A percentile compares a stretch with the other conserved stretches of the same genome.
phyloP scores from a whole-genome alignment of 2,888 invertebrate genomes.

The Nematopogon swammerdamellus region DNA sequence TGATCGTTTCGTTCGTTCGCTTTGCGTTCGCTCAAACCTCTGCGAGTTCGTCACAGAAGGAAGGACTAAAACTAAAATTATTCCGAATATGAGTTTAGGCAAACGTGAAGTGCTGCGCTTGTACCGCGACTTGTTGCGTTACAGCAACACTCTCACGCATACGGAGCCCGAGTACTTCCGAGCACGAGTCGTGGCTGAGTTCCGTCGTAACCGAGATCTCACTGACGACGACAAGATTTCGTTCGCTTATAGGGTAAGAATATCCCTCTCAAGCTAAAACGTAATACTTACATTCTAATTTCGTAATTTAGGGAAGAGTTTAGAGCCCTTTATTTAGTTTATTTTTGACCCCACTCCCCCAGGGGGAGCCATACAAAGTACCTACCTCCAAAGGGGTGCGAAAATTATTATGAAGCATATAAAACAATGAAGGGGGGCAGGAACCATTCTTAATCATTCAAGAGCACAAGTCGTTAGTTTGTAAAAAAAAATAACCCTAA shows the following conservation, averaged over 20 bases:
- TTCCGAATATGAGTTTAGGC: constrained; percentile 21
- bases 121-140: constrained; percentile 76
- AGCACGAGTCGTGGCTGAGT: constrained; percentile 67
- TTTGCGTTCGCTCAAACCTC: too few species aligned
- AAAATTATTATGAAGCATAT: too few species aligned
- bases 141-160: constrained; percentile 70
- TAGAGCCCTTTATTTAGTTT: too few species aligned
- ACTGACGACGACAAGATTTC: constrained; percentile 26
- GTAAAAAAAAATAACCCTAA: too few species aligned
- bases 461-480: too few species aligned
- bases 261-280: constrained; percentile 4
- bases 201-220: constrained; percentile 63
- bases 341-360: too few species aligned
- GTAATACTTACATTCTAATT: constrained; percentile 5
- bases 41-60: too few species aligned
- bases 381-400: background rate
- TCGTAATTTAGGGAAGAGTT: background rate
- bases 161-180: constrained; percentile 78
- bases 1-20: too few species aligned
- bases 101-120: constrained; percentile 62
- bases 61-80: too few species aligned
- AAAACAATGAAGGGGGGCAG: too few species aligned
- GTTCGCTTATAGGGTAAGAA: constrained; percentile 33
- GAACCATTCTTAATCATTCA: too few species aligned
- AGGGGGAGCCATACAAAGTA: too few species aligned